Evolutionary conservation across 2,113 vertebrate species (phyloP).

Genomic region (Toxostoma redivivum): DNA sequence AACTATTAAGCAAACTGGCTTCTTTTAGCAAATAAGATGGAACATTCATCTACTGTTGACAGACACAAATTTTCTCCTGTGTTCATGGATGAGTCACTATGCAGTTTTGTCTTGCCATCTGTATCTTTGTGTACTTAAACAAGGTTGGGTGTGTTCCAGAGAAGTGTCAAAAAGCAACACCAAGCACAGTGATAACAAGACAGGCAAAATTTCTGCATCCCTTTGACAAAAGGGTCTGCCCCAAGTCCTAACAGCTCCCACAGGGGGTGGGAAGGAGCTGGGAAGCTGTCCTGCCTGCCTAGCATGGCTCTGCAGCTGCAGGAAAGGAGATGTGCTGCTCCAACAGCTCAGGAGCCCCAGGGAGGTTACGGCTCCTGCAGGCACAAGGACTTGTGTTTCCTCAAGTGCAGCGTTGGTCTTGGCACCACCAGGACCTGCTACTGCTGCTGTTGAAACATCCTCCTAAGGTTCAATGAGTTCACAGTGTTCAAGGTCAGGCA

Average conservation of each 20-base stretch:
- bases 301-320: background rate
- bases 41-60: background rate
- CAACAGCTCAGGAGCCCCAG: background rate
- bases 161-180: background rate
- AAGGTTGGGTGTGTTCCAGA: background rate
- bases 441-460: background rate
- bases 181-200: background rate
- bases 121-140: background rate
- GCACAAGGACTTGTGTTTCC: background rate
- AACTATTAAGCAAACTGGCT: background rate
- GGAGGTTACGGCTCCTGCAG: rapidly evolving
- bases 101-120: background rate
- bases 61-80: background rate
- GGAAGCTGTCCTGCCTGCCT: background rate
- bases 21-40: background rate
- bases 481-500: background rate
- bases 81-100: background rate
- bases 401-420: background rate
- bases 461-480: background rate
- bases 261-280: background rate
- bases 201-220: background rate
- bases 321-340: background rate
- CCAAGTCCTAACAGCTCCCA: background rate
- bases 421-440: background rate
- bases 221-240: background rate